A percentile compares a stretch with the other conserved stretches of the same genome.
Evolutionary conservation across 2,113 vertebrate genomes (phyloP).

Genomic region (Lethenteron reissneri): DNA sequence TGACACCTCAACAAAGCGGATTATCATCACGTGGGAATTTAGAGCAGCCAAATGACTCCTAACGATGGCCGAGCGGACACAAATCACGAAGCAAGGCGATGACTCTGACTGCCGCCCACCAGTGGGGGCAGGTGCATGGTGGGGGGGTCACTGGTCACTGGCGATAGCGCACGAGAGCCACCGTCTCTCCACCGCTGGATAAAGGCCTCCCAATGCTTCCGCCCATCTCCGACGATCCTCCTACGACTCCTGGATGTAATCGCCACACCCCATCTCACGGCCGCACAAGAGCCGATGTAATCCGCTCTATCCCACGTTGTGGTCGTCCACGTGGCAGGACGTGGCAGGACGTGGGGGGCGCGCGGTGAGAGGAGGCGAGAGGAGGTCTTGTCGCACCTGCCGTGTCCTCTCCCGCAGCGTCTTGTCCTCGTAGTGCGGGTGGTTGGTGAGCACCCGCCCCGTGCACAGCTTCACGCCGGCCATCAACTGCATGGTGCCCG

Average conservation of each 20-base stretch:
- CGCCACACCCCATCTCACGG: not conserved
- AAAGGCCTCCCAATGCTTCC: too few relatives aligned
- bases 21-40: too few relatives aligned
- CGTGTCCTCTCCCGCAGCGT: slow-evolving; percentile 61
- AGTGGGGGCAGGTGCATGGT: not conserved
- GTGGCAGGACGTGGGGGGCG: not conserved
- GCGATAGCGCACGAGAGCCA: too few relatives aligned
- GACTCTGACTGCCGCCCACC: too few relatives aligned
- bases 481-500: slow-evolving; percentile 92
- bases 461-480: slow-evolving; percentile 94
- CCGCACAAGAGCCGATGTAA: not conserved
- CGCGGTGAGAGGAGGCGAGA: not conserved
- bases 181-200: too few relatives aligned
- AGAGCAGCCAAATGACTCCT: too few relatives aligned
- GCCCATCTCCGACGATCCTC: too few relatives aligned
- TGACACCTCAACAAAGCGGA: too few relatives aligned
- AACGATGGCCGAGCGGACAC: too few relatives aligned
- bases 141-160: not conserved
- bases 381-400: slow-evolving; percentile 31
- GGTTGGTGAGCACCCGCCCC: slow-evolving; percentile 69
- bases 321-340: not conserved
- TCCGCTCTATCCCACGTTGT: not conserved
- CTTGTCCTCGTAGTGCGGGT: slow-evolving; percentile 86
- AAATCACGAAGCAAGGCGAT: too few relatives aligned
- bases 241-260: not conserved